These are phyloP conservation scores for Chromis chromis DNA, from an alignment of 2,797 vertebrate species.

Conservation along the genomic window DNA sequence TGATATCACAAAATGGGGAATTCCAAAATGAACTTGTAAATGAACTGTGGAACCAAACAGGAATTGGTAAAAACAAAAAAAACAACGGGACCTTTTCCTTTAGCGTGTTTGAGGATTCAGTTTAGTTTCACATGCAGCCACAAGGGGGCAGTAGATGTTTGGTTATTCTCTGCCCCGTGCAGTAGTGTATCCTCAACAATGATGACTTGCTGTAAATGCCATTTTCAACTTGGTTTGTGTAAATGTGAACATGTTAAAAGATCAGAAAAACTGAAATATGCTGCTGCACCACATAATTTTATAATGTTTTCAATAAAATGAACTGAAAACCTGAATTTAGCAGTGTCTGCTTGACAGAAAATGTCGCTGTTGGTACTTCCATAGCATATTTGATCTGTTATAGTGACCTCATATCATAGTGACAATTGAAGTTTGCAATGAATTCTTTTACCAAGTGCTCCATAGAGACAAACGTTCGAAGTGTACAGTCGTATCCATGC, in stretches of 20 bases:
- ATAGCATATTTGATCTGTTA: no score
- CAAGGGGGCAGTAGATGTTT: conserved; percentile 48
- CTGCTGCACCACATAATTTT: conserved; percentile 80
- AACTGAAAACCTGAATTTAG: conserved; percentile 44
- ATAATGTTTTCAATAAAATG: conserved; percentile 84
- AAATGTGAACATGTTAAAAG: conserved; percentile 68
- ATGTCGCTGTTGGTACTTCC: no score
- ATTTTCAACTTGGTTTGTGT: conserved; percentile 68
- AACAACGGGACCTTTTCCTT: not conserved
- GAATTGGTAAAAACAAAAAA: not conserved
- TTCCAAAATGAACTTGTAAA: no score
- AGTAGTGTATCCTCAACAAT: conserved; percentile 28
- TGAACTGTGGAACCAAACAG: not conserved
- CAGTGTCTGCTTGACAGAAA: not conserved
- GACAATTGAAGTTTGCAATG: no score
- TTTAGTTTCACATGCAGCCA: conserved; percentile 52
- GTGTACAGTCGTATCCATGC: not conserved
- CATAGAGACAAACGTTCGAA: not conserved
- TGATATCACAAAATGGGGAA: conserved; percentile 7
- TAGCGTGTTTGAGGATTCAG: conserved; percentile 3
- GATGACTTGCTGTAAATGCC: conserved; percentile 58
- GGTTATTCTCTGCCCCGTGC: conserved; percentile 31
- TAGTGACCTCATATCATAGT: not conserved
- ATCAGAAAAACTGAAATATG: conserved; percentile 68
- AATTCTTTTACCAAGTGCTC: no score